Evolutionary conservation across 2,113 vertebrate species (phyloP).

Genomic region (Poecilia latipinna): DNA sequence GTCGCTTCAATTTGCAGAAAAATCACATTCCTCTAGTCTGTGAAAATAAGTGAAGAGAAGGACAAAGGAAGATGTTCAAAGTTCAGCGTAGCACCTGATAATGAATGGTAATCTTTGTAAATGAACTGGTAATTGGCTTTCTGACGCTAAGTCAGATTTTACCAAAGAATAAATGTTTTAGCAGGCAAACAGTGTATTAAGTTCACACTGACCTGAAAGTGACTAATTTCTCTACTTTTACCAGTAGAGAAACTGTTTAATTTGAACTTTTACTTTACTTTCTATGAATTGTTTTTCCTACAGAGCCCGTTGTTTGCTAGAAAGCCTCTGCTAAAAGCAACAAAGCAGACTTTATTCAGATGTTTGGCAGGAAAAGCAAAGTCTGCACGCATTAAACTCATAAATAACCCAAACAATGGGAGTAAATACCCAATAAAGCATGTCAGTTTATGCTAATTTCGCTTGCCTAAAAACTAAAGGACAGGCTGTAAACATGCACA

Average conservation of each 20-base stretch:
- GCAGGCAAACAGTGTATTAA: not conserved
- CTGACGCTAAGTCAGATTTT: not conserved
- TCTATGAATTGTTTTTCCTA: slow-evolving; percentile 13
- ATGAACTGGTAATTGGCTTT: not conserved
- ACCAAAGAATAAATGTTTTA: not conserved
- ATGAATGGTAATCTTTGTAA: not conserved
- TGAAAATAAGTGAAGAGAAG: not conserved
- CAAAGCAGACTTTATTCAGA: slow-evolving; percentile 36
- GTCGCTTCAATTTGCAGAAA: too few species aligned
- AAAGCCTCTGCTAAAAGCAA: slow-evolving; percentile 20
- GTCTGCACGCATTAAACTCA: slow-evolving; percentile 16
- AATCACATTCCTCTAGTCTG: not conserved
- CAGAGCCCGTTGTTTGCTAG: slow-evolving; percentile 28
- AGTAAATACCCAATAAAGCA: slow-evolving; percentile 39
- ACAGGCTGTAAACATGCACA: slow-evolving; percentile 17
- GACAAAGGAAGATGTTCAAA: not conserved
- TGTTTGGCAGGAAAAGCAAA: slow-evolving; percentile 44
- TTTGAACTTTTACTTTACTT: not conserved
- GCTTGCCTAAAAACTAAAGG: slow-evolving; percentile 22
- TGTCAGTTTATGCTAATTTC: slow-evolving; percentile 34
- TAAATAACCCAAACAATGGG: slow-evolving; percentile 38
- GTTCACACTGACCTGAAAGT: not conserved
- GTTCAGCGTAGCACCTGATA: not conserved
- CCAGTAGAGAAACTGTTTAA: too few species aligned
- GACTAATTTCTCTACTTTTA: not conserved